phyloP scores from a whole-genome alignment of 2,888 invertebrate species.

The Melikaiella ostensackeni region DNA sequence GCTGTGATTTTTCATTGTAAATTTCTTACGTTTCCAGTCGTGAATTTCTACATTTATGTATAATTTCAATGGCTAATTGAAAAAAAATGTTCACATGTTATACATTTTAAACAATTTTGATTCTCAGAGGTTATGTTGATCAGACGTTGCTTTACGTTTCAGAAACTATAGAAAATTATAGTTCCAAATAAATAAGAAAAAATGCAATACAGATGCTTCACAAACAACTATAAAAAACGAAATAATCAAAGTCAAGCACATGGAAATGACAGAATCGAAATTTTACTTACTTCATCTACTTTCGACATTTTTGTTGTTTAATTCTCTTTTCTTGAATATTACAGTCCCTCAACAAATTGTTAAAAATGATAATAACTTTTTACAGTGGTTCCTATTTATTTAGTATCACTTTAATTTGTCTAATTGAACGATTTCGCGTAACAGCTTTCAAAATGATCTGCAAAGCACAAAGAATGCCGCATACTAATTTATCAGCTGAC shows the following conservation, averaged over 20 bases:
- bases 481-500: too few relatives aligned
- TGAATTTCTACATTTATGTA: too few relatives aligned
- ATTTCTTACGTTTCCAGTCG: too few relatives aligned
- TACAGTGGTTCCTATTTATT: background rate
- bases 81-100: background rate
- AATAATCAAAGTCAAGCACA: background rate
- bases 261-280: background rate
- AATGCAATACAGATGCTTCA: background rate
- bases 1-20: too few relatives aligned
- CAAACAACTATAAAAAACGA: background rate
- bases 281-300: background rate
- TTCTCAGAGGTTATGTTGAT: background rate
- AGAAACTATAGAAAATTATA: background rate
- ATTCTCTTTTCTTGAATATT: background rate
- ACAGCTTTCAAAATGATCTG: too few relatives aligned
- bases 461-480: too few relatives aligned
- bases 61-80: too few relatives aligned
- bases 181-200: background rate
- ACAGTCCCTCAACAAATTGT: too few relatives aligned
- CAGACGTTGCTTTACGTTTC: background rate
- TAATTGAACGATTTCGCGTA: too few relatives aligned
- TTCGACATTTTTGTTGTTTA: background rate
- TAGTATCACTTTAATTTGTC: too few relatives aligned
- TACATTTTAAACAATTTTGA: slow-evolving; percentile 17
- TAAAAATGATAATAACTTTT: background rate